Evolutionary conservation across 2,797 vertebrate species (phyloP).

Genomic region (Tiaroga cobitis): DNA sequence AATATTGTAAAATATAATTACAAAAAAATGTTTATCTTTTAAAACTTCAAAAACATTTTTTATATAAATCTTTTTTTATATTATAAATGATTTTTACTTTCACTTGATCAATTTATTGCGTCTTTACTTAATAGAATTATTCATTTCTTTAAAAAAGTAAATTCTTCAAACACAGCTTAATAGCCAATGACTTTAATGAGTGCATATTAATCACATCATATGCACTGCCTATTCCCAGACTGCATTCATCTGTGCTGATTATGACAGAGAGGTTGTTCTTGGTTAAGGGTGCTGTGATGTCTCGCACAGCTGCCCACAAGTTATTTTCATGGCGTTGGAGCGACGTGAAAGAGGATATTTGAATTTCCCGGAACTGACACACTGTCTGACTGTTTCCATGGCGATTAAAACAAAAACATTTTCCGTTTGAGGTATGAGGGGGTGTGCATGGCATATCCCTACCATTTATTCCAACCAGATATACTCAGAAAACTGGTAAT

Average conservation of each 20-base stretch:
- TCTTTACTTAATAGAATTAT: too few species aligned
- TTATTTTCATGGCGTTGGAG: conserved; percentile 62
- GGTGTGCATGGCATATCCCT: not conserved
- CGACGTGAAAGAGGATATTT: conserved; percentile 65
- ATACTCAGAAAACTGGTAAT: conserved; percentile 28
- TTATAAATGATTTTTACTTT: too few species aligned
- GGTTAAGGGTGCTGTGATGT: conserved; percentile 47
- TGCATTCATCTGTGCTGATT: not conserved
- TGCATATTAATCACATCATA: not conserved
- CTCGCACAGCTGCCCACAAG: conserved; percentile 45
- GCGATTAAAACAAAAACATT: conserved; percentile 70
- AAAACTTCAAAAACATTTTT: not conserved
- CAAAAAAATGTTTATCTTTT: not conserved
- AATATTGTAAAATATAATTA: not conserved
- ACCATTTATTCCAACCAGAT: conserved; percentile 20
- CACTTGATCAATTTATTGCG: too few species aligned
- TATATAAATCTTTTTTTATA: not conserved
- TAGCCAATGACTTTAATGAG: not conserved
- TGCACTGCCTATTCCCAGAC: not conserved
- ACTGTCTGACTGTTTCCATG: conserved; percentile 73
- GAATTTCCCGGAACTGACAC: conserved; percentile 61
- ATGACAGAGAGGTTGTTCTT: conserved; percentile 24
- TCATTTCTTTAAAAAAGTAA: too few species aligned
- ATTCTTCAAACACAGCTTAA: not conserved
- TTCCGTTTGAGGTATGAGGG: conserved; percentile 57